Evolutionary conservation across 2,888 invertebrate species (phyloP).

Genomic region (Rhabditoides inermis): DNA sequence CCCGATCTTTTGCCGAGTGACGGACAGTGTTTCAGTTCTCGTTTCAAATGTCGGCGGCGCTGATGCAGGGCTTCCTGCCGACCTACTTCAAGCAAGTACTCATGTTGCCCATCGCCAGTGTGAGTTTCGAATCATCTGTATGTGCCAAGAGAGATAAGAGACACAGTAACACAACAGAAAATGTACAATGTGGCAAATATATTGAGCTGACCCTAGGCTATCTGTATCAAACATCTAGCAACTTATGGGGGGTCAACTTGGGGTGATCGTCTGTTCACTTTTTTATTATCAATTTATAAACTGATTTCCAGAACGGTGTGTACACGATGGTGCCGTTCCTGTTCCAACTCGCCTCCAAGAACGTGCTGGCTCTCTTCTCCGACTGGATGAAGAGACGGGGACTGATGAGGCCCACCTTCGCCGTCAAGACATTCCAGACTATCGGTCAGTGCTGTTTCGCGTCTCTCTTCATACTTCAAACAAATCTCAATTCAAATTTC

Average conservation of each 20-base stretch:
- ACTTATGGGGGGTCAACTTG: neutral
- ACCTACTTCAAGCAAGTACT: constrained; percentile 13
- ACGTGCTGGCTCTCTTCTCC: constrained; percentile 14
- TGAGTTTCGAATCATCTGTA: neutral
- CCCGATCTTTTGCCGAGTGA: constrained; percentile 9
- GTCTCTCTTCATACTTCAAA: no score
- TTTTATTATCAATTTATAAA: neutral
- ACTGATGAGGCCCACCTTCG: constrained; percentile 13
- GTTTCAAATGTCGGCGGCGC: constrained; percentile 9
- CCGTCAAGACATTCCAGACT: constrained; percentile 23
- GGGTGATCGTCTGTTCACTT: neutral
- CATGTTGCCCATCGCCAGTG: constrained; percentile 4
- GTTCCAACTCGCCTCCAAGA: constrained; percentile 25
- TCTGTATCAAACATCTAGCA: no score
- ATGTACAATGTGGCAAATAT: no score
- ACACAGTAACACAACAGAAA: no score
- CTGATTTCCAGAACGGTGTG: constrained; percentile 22
- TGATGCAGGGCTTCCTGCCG: constrained; percentile 11
- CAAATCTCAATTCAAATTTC: no score
- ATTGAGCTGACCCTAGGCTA: no score
- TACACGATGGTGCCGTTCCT: constrained; percentile 27
- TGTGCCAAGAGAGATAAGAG: no score
- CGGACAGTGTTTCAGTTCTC: no score
- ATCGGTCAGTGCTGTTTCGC: constrained; percentile 18
- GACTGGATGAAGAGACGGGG: constrained; percentile 17